These are phyloP conservation scores for Gallinago undulata DNA, from an alignment of 2,113 vertebrate genomes.

Conservation along the genomic window DNA sequence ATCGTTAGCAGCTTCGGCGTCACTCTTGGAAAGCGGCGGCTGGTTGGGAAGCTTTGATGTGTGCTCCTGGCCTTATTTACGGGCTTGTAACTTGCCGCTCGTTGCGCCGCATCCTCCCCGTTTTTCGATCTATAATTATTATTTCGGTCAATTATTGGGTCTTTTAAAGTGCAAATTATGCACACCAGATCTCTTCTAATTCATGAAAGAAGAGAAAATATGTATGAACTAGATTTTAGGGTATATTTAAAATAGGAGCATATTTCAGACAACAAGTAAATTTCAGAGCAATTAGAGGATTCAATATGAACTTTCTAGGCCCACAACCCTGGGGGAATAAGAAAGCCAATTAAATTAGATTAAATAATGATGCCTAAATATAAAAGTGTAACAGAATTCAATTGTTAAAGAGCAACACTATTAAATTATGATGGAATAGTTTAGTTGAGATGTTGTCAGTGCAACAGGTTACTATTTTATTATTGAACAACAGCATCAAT, in stretches of 20 bases:
- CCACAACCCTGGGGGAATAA: conserved; percentile 69
- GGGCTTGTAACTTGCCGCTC: background rate
- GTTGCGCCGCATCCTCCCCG: background rate
- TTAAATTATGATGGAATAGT: conserved; percentile 58
- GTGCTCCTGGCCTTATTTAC: conserved; percentile 37
- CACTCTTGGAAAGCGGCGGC: background rate
- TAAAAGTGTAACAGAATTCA: conserved; percentile 63
- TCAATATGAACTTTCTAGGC: conserved; percentile 75
- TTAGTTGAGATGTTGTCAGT: conserved; percentile 36
- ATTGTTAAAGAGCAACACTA: conserved; percentile 71
- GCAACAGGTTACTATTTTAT: conserved; percentile 48
- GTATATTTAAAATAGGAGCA: conserved; percentile 41
- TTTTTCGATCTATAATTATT: conserved; percentile 48
- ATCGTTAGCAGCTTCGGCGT: background rate
- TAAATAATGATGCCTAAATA: conserved; percentile 77
- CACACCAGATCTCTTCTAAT: conserved; percentile 24
- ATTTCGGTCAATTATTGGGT: conserved; percentile 63
- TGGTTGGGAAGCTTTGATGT: conserved; percentile 57
- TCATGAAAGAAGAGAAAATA: conserved; percentile 53
- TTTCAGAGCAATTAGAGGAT: conserved; percentile 78
- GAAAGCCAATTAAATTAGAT: conserved; percentile 79
- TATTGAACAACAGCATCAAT: background rate
- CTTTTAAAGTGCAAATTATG: conserved; percentile 70
- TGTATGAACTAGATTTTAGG: conserved; percentile 61
- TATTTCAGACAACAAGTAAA: conserved; percentile 61